Conservation (phyloP, 1,140 invertebrate species). For the Pseudomyrmex flavicornis region DNA sequence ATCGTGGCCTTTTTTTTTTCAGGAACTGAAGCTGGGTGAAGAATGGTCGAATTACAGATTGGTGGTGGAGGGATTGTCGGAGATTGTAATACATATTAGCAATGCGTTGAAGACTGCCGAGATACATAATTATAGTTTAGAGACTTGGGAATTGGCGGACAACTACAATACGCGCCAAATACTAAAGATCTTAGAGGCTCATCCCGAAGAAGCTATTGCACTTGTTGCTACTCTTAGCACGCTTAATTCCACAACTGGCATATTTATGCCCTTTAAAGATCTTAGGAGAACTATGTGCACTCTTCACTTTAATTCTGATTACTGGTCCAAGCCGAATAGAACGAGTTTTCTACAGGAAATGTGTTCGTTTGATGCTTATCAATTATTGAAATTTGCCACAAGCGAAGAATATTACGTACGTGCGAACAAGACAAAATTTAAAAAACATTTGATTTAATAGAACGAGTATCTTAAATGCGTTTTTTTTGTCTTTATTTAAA, state of each 20-base stretch:
- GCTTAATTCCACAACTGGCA: conserved; percentile 57
- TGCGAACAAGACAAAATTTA: conserved; percentile 17
- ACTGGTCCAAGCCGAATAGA: conserved; percentile 73
- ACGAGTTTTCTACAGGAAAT: conserved; percentile 76
- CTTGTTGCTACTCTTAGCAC: conserved; percentile 72
- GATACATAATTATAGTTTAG: conserved; percentile 61
- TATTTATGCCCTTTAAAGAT: conserved; percentile 64
- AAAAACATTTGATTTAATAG: neutral
- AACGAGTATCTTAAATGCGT: neutral
- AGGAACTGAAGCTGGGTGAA: conserved; percentile 56
- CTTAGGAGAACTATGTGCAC: conserved; percentile 74
- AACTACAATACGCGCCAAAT: conserved; percentile 75
- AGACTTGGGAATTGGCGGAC: conserved; percentile 78
- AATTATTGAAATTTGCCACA: conserved; percentile 75
- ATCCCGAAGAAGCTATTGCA: conserved; percentile 78
- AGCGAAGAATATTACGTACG: conserved; percentile 78
- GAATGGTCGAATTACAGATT: conserved; percentile 71
- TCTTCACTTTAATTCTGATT: conserved; percentile 70
- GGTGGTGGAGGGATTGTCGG: conserved; percentile 73
- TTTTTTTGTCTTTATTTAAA: neutral
- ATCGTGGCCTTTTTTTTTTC: conserved; percentile 16
- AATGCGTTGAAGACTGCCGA: conserved; percentile 66
- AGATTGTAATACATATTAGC: conserved; percentile 73
- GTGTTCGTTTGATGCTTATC: conserved; percentile 79
- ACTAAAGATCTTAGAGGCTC: conserved; percentile 76